A percentile compares a stretch with the other conserved stretches of the same genome.
Evolutionary conservation across 2,113 vertebrate species (phyloP).

Genomic region (Electrona antarctica): DNA sequence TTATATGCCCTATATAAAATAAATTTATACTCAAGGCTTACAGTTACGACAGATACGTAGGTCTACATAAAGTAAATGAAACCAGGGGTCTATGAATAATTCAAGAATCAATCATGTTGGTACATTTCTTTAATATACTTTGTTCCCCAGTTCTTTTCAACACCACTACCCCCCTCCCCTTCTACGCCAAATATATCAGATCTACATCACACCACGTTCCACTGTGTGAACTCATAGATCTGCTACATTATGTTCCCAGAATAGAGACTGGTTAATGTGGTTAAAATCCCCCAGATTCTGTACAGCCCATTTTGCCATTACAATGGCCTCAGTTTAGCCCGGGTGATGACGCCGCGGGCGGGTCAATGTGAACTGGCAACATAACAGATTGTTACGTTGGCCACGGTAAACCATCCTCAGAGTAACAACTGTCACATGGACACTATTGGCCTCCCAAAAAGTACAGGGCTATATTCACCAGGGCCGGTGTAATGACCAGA

Average conservation of each 20-base stretch:
- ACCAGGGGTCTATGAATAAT: no score
- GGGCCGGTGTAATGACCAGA: conserved; percentile 66
- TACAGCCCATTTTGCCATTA: conserved; percentile 7
- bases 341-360: conserved; percentile 37
- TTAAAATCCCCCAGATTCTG: conserved; percentile 15
- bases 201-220: no score
- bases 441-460: conserved; percentile 31
- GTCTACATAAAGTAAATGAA: no score
- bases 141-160: no score
- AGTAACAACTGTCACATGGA: conserved; percentile 67
- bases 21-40: no score
- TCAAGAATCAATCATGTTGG: no score
- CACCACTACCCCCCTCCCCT: no score
- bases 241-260: not conserved
- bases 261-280: not conserved
- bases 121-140: no score
- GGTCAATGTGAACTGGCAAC: conserved; percentile 54
- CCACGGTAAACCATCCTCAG: conserved; percentile 56
- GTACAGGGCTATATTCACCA: conserved; percentile 49
- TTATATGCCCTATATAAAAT: no score
- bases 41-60: no score
- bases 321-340: conserved; percentile 34
- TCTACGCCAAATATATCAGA: no score
- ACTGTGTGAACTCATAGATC: not conserved
- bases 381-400: conserved; percentile 63